A percentile compares a stretch with the other conserved stretches of the same genome.
Conservation (phyloP, 2,888 invertebrate genomes). For the Aphrophora alni region DNA sequence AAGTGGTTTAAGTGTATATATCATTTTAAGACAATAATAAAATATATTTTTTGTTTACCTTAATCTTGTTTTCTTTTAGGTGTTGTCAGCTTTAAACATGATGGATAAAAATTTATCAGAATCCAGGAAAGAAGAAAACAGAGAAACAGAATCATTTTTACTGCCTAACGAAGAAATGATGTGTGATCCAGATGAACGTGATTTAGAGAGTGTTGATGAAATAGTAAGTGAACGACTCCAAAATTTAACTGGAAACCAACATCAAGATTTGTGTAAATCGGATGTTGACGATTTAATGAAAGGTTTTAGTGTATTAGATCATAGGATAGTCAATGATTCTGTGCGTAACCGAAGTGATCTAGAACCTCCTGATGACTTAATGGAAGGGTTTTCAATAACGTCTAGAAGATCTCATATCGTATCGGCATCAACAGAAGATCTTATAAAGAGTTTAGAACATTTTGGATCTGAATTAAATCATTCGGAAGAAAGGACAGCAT, state of each 20-base stretch:
- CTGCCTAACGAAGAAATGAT: slow-evolving; percentile 37
- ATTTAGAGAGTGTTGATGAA: slow-evolving; percentile 45
- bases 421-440: slow-evolving; percentile 47
- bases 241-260: slow-evolving; percentile 31
- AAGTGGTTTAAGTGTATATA: too few relatives aligned
- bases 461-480: slow-evolving; percentile 27
- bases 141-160: slow-evolving; percentile 28
- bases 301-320: slow-evolving; percentile 26
- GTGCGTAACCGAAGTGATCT: neutral
- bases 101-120: neutral
- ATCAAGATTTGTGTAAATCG: slow-evolving; percentile 19
- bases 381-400: slow-evolving; percentile 34
- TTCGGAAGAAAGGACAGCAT: neutral
- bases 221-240: slow-evolving; percentile 45
- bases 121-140: neutral
- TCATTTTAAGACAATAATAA: too few relatives aligned
- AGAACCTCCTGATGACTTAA: slow-evolving; percentile 38
- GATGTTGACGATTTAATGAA: slow-evolving; percentile 37
- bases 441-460: slow-evolving; percentile 46
- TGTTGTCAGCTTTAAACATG: neutral
- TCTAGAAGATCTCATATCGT: slow-evolving; percentile 23
- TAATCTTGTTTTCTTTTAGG: neutral
- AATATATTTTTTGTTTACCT: too few relatives aligned
- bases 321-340: neutral
- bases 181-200: slow-evolving; percentile 36